Evolutionary conservation across 1,140 invertebrate species (phyloP).

Genomic region (Manduca sexta): DNA sequence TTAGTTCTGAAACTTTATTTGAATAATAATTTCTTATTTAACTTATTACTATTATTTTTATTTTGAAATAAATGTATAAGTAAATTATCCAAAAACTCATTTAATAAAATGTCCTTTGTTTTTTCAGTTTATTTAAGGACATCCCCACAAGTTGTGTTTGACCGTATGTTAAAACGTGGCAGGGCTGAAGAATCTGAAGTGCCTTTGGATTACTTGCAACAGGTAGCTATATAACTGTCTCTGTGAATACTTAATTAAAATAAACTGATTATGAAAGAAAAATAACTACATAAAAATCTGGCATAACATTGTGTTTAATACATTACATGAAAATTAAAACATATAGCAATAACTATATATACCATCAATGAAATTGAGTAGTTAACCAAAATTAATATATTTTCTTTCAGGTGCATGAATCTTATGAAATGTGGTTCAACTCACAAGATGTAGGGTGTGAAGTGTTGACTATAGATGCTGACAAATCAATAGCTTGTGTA

Average conservation of each 20-base stretch:
- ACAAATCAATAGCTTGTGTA: conserved; percentile 45
- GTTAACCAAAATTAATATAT: neutral
- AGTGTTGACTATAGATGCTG: conserved; percentile 64
- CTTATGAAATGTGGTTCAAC: conserved; percentile 66
- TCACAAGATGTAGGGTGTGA: conserved; percentile 57
- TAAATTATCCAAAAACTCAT: too few species aligned
- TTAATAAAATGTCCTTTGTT: conserved; percentile 5
- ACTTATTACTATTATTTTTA: too few species aligned
- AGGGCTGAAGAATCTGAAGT: conserved; percentile 85
- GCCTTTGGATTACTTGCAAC: conserved; percentile 82
- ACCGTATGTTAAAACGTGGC: conserved; percentile 83
- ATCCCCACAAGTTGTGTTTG: conserved; percentile 85
- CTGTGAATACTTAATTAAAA: too few species aligned
- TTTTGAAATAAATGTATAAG: neutral
- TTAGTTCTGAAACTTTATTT: too few species aligned
- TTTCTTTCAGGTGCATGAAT: conserved; percentile 56
- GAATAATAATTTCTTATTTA: too few species aligned
- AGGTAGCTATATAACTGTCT: too few species aligned
- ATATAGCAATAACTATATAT: too few species aligned
- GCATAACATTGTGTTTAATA: too few species aligned
- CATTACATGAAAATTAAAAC: too few species aligned
- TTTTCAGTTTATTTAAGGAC: conserved; percentile 89
- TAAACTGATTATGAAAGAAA: too few species aligned
- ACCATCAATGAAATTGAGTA: too few species aligned
- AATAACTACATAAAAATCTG: too few species aligned